These are phyloP conservation scores for Bugulina stolonifera DNA, from an alignment of 2,888 invertebrate species.

Conservation along the genomic window DNA sequence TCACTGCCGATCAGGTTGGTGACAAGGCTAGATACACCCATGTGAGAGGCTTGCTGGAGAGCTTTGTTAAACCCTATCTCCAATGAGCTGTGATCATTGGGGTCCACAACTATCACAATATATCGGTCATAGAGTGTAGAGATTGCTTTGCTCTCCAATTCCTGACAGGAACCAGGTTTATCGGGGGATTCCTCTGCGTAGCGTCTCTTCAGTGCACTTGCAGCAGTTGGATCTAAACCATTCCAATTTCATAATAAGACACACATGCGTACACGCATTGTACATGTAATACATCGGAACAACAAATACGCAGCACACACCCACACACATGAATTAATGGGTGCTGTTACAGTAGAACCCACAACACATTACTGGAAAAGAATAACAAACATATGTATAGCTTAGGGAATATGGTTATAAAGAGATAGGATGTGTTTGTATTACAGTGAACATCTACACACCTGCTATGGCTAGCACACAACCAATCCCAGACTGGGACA, in stretches of 20 bases:
- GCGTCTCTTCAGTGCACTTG: background rate
- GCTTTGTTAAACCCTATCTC: background rate
- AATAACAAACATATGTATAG: too few species aligned
- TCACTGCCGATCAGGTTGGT: conserved; percentile 20
- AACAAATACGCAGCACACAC: too few species aligned
- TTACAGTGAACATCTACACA: background rate
- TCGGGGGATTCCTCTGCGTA: background rate
- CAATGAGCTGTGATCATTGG: background rate
- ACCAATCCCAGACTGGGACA: background rate
- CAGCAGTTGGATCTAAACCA: too few species aligned
- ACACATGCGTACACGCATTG: background rate
- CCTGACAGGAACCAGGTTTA: conserved; percentile 8
- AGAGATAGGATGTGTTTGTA: too few species aligned
- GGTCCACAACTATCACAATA: conserved; percentile 11
- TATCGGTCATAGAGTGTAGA: background rate
- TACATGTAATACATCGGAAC: background rate
- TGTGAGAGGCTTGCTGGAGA: background rate
- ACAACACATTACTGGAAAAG: too few species aligned
- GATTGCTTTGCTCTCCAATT: background rate
- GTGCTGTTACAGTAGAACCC: too few species aligned
- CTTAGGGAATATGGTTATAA: too few species aligned
- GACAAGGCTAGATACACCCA: background rate
- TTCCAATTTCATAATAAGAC: too few species aligned
- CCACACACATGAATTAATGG: too few species aligned
- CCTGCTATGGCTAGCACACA: background rate